A percentile compares a stretch with the other conserved stretches of the same genome.
These are phyloP conservation scores for Colius striatus DNA, from an alignment of 2,113 vertebrate species.

Conservation along the genomic window DNA sequence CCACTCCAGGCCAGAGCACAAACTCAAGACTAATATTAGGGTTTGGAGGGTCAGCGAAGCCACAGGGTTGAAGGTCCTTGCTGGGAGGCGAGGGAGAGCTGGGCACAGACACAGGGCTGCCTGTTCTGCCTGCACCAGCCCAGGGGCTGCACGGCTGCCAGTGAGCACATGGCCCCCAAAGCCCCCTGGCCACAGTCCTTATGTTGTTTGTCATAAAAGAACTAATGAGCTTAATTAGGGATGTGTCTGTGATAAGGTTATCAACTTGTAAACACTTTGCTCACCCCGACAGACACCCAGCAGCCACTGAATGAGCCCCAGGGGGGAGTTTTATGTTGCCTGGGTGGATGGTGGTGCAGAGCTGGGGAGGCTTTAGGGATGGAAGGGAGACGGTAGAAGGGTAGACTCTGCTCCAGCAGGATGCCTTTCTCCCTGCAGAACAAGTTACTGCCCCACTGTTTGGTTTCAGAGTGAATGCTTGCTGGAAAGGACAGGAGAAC, in stretches of 20 bases:
- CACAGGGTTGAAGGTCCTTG: neutral
- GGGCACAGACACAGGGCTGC: neutral
- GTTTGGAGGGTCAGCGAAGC: conserved; percentile 19
- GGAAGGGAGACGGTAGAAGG: neutral
- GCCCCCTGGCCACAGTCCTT: neutral
- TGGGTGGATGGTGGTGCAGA: rapidly evolving
- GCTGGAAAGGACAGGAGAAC: neutral
- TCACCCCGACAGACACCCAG: neutral
- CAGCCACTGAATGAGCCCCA: neutral
- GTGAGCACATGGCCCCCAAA: neutral
- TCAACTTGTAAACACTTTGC: neutral
- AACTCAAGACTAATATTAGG: conserved; percentile 33
- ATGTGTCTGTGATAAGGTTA: conserved; percentile 35
- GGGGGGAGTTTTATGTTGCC: neutral
- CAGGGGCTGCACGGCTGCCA: neutral
- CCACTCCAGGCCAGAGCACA: neutral
- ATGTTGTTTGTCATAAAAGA: conserved; percentile 55
- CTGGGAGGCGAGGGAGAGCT: neutral
- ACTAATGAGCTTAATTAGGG: conserved; percentile 48
- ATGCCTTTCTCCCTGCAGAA: neutral
- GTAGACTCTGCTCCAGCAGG: neutral
- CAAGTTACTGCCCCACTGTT: neutral
- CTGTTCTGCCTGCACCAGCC: neutral
- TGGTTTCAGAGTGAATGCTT: neutral
- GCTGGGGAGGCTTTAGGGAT: rapidly evolving